Evolutionary conservation across 2,888 invertebrate genomes (phyloP).

Genomic region (Microctonus brassicae): DNA sequence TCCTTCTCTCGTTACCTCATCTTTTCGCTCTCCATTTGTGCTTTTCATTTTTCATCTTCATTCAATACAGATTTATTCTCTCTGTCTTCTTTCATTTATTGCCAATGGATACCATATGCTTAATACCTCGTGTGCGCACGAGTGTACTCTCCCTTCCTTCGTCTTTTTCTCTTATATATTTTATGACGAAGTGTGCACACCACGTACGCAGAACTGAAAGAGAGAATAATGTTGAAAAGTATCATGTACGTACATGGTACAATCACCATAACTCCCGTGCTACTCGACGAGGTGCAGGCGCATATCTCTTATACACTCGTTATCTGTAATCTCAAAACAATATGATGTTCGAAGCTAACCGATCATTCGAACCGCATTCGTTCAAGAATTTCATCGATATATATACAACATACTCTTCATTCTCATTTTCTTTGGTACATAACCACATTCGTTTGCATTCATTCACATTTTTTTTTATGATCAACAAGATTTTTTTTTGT

Average conservation of each 20-base stretch:
- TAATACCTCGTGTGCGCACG: neutral
- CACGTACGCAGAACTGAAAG: slow-evolving; percentile 2
- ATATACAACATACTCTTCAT: neutral
- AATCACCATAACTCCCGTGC: slow-evolving; percentile 36
- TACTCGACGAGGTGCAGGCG: slow-evolving; percentile 18
- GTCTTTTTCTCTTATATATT: neutral
- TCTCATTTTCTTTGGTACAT: neutral
- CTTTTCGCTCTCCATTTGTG: neutral
- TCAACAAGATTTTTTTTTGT: neutral
- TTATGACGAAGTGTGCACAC: slow-evolving; percentile 20
- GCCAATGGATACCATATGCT: neutral
- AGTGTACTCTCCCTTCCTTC: neutral
- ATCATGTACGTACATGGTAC: slow-evolving; percentile 30
- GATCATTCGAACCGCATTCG: slow-evolving; percentile 16
- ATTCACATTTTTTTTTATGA: neutral
- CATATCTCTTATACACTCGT: slow-evolving; percentile 18
- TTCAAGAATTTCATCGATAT: neutral
- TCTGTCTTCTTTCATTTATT: neutral
- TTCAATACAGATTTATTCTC: slow-evolving; percentile 7
- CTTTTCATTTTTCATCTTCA: slow-evolving; percentile 1
- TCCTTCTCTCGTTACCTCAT: neutral
- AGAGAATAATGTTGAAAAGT: slow-evolving; percentile 15
- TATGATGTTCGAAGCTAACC: slow-evolving; percentile 25
- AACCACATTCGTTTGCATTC: neutral
- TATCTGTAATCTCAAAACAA: slow-evolving; percentile 33